Evolutionary conservation across 2,113 vertebrate species (phyloP).

Genomic region (Salvelinus alpinus): DNA sequence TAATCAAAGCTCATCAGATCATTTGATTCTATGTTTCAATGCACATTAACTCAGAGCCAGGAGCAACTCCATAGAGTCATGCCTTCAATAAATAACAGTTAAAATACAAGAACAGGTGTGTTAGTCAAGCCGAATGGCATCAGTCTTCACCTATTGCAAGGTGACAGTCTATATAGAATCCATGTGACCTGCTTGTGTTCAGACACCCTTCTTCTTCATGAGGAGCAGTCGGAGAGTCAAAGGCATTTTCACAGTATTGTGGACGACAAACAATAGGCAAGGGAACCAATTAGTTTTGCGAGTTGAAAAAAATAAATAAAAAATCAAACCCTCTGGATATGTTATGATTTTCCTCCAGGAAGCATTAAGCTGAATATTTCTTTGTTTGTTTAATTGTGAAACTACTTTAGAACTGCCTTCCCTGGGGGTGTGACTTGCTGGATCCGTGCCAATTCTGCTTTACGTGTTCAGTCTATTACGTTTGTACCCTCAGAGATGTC

Average conservation of each 20-base stretch:
- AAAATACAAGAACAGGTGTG: too few relatives aligned
- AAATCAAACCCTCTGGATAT: constrained; percentile 33
- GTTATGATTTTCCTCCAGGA: constrained; percentile 63
- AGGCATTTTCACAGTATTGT: constrained; percentile 26
- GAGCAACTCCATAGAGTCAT: too few relatives aligned
- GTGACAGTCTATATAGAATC: neutral
- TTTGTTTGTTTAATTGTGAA: constrained; percentile 71
- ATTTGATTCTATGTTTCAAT: too few relatives aligned
- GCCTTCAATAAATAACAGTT: too few relatives aligned
- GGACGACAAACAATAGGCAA: constrained; percentile 66
- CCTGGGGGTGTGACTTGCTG: constrained; percentile 62
- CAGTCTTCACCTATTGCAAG: neutral
- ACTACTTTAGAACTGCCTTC: constrained; percentile 54
- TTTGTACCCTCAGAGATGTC: constrained; percentile 38
- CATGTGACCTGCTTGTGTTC: constrained; percentile 15
- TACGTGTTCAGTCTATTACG: constrained; percentile 57
- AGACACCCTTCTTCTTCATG: constrained; percentile 16
- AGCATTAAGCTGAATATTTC: constrained; percentile 64
- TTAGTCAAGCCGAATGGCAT: neutral
- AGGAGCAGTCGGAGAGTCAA: constrained; percentile 34
- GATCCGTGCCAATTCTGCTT: constrained; percentile 64
- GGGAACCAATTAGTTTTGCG: constrained; percentile 67
- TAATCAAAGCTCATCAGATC: too few relatives aligned
- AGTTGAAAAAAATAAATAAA: constrained; percentile 33
- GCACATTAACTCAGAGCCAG: too few relatives aligned